Conservation (phyloP, 2,888 invertebrate genomes). For the Dasysyrphus albostriatus region DNA sequence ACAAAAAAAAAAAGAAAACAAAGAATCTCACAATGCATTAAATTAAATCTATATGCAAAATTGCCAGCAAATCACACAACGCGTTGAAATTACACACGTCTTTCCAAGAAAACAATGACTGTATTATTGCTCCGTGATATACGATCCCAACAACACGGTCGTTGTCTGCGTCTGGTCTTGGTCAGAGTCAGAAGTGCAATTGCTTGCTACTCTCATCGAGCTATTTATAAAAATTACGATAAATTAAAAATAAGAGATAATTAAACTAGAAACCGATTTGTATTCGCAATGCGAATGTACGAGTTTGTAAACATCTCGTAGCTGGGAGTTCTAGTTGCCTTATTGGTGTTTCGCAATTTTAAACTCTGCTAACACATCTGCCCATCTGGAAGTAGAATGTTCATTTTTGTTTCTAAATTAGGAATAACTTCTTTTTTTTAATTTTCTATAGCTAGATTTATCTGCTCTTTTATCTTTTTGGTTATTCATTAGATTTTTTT, state of each 20-base stretch:
- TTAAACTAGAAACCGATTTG: constrained; percentile 41
- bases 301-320: neutral
- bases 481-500: constrained; percentile 10
- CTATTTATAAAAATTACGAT: constrained; percentile 71
- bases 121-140: constrained; percentile 1
- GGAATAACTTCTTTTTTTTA: constrained; percentile 73
- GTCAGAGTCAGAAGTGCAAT: constrained; percentile 43
- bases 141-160: constrained; percentile 43
- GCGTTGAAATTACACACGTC: constrained; percentile 47
- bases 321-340: constrained; percentile 64
- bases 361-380: constrained; percentile 46
- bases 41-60: constrained; percentile 33
- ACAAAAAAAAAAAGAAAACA: neutral
- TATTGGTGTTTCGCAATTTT: constrained; percentile 37
- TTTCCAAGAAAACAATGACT: constrained; percentile 41
- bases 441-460: constrained; percentile 78
- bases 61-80: constrained; percentile 42
- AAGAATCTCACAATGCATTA: constrained; percentile 24
- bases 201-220: constrained; percentile 46
- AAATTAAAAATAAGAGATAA: constrained; percentile 58
- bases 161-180: constrained; percentile 38
- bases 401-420: constrained; percentile 66
- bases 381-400: constrained; percentile 65
- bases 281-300: constrained; percentile 47
- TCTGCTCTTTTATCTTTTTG: constrained; percentile 11